A percentile compares a stretch with the other conserved stretches of the same genome.
Conservation (phyloP, 2,113 vertebrate species). For the Anthoscopus minutus region DNA sequence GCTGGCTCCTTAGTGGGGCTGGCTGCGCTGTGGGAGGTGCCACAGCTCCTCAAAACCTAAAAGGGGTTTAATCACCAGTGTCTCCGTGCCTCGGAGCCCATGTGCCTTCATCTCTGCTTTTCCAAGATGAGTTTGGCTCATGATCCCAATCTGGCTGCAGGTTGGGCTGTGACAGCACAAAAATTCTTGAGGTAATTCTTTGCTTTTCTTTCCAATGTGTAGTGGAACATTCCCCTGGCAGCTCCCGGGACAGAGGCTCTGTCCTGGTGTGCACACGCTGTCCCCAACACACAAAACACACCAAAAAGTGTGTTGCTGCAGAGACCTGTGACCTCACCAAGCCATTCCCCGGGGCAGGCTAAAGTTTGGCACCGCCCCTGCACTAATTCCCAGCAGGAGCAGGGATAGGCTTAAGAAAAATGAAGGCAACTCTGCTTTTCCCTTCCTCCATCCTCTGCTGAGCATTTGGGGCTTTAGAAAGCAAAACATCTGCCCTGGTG, state of each 20-base stretch:
- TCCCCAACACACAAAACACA: fast-evolving
- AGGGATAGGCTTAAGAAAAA: neutral
- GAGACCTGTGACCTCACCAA: neutral
- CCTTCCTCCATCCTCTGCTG: neutral
- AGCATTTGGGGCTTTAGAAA: neutral
- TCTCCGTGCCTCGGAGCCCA: neutral
- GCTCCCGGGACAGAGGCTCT: neutral
- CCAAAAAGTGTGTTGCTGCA: neutral
- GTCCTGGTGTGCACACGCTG: fast-evolving
- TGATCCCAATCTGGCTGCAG: neutral
- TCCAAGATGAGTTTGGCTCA: neutral
- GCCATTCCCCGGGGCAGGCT: fast-evolving
- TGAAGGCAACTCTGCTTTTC: neutral
- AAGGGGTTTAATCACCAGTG: neutral
- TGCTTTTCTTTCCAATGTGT: neutral
- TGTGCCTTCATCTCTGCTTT: neutral
- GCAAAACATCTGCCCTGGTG: neutral
- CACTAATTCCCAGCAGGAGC: neutral
- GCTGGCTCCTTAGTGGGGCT: conserved; percentile 9
- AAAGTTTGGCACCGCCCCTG: neutral
- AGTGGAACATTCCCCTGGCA: neutral
- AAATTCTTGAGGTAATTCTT: neutral
- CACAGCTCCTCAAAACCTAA: neutral
- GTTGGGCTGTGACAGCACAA: neutral
- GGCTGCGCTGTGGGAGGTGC: neutral